Conservation (phyloP, 2,888 invertebrate genomes). For the Dryadula phaetusa region DNA sequence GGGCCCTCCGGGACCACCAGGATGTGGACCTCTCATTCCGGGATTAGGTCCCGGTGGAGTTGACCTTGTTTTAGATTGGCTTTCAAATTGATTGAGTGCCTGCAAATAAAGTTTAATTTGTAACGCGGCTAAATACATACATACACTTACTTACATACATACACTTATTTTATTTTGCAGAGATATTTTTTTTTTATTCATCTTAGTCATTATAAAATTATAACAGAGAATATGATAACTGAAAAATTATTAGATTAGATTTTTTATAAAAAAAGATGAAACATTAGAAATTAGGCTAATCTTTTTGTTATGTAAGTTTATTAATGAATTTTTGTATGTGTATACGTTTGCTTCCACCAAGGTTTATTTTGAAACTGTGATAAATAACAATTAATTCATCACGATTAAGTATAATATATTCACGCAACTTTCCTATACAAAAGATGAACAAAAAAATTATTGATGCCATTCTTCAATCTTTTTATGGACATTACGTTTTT, state of each 20-base stretch:
- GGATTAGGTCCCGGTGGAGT: constrained; percentile 90
- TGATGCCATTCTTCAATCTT: not conserved
- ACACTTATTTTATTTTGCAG: not conserved
- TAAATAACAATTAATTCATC: too few species aligned
- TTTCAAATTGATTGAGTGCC: constrained; percentile 93
- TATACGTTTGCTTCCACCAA: too few species aligned
- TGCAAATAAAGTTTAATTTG: constrained; percentile 47
- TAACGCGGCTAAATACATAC: not conserved
- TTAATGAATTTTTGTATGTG: too few species aligned
- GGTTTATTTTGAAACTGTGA: too few species aligned
- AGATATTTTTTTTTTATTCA: not conserved
- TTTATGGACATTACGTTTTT: not conserved
- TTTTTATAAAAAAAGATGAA: too few species aligned
- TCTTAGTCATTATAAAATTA: not conserved
- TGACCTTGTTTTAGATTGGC: constrained; percentile 95
- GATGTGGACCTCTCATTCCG: constrained; percentile 85
- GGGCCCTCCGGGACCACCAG: constrained; percentile 85
- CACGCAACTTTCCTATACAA: too few species aligned
- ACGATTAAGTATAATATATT: too few species aligned
- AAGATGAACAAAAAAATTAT: not conserved
- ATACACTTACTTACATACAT: not conserved
- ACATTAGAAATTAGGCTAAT: too few species aligned
- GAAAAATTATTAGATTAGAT: too few species aligned
- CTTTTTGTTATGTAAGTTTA: too few species aligned
- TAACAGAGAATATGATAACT: too few species aligned